A percentile compares a stretch with the other conserved stretches of the same genome.
These are phyloP conservation scores for Phaedon cochleariae DNA, from an alignment of 2,888 invertebrate species.

Conservation along the genomic window DNA sequence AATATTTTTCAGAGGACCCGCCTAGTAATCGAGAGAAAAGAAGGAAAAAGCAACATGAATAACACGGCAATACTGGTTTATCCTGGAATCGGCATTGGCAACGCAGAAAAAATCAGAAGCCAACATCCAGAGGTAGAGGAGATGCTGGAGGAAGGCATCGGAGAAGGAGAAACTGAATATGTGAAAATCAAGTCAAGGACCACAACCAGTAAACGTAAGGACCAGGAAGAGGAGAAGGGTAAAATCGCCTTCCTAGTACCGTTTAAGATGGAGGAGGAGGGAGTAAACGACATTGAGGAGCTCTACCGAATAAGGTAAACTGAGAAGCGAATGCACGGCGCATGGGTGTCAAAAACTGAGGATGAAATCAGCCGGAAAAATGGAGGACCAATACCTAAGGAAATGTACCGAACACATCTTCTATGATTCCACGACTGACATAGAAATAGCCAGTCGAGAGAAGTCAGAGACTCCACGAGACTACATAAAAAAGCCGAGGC, in stretches of 20 bases:
- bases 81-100: background rate
- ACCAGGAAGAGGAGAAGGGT: background rate
- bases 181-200: background rate
- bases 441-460: background rate
- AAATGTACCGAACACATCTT: background rate
- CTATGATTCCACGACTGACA: background rate
- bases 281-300: background rate
- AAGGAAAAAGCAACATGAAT: background rate
- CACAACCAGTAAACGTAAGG: background rate
- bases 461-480: background rate
- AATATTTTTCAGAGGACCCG: background rate
- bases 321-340: background rate
- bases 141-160: background rate
- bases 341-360: background rate
- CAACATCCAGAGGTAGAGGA: background rate
- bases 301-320: background rate
- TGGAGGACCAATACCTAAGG: background rate
- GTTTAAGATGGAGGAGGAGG: background rate
- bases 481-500: background rate
- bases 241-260: background rate
- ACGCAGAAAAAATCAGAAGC: background rate
- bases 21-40: background rate
- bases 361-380: background rate
- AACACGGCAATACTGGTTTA: background rate
- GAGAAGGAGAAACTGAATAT: background rate